Evolutionary conservation across 2,888 invertebrate species (phyloP), one percentile per base, ranked within the genome.

Genomic region (Panopea generosa): DNA sequence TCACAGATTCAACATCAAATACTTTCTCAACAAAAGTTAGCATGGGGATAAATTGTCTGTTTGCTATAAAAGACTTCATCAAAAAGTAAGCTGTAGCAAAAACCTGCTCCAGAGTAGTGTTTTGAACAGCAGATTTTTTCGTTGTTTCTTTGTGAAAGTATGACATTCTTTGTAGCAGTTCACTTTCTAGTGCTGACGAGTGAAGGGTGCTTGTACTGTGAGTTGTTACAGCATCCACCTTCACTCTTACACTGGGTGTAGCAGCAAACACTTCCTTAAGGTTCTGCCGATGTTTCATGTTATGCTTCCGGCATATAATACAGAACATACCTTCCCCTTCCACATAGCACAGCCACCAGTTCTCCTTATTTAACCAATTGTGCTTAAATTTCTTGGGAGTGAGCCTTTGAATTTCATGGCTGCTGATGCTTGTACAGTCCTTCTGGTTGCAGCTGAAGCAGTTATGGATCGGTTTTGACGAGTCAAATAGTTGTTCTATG

Each of bases 181-280:
- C 69, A 33, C 16, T 65, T n/a, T 45, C 20, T 4, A 57, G 9
- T 16, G 75, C 75, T 40, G 22, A 11, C 9, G 1, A 1, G 49
- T 75, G 75, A 7, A 69, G 9, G 14, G 38, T 27, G 27, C 53
- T 40, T 16, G 14, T 60, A 40, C 7, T 16, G 16, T 40, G 40
- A 40, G 9, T 40, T 40, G 7, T 40, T 7, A 40, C 40, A 40
- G 62, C 61, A 65, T 69, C 55, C 0, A 29, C 7, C 45, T 59
- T 74, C 24, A 74, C 69, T 27, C 69, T 57, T 18, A 60, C 55
- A 55, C 75, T 40, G 20, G 75, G 65, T 16, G 63, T 49, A 24
- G 24, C 24, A 40, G 49, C 20, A 49, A 69, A 75, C n/a, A 40
- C 40, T 16, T 69, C 63, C 4, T 22, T 26, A 20, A 69, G 45